Evolutionary conservation across 2,888 invertebrate genomes (phyloP).

Genomic region (Ethmia dodecea): DNA sequence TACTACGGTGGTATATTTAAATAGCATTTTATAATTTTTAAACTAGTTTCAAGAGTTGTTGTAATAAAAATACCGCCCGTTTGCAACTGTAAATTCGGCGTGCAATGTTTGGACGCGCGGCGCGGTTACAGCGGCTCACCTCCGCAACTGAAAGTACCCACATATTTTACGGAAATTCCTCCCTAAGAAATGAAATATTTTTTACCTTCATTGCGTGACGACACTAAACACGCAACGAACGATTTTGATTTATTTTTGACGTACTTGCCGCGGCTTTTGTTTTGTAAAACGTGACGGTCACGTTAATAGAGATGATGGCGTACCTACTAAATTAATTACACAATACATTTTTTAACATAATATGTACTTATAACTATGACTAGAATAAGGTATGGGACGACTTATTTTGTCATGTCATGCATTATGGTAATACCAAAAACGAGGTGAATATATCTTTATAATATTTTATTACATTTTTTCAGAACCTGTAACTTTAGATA

Average conservation of each 20-base stretch:
- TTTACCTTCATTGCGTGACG: constrained; percentile 56
- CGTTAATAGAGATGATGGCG: constrained; percentile 41
- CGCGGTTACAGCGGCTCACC: constrained; percentile 22
- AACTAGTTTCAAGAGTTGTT: too few species aligned
- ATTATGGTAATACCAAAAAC: too few species aligned
- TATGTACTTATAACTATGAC: too few species aligned
- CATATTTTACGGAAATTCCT: constrained; percentile 42
- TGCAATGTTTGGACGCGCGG: constrained; percentile 28
- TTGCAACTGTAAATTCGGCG: constrained; percentile 21
- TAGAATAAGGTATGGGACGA: too few species aligned
- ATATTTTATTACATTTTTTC: too few species aligned
- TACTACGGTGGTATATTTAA: too few species aligned
- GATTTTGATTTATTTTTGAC: constrained; percentile 47
- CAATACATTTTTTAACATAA: too few species aligned
- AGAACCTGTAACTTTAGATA: too few species aligned
- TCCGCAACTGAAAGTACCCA: constrained; percentile 30
- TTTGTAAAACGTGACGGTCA: constrained; percentile 28
- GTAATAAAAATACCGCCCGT: constrained; percentile 19
- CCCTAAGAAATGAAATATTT: constrained; percentile 28
- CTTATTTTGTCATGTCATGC: too few species aligned
- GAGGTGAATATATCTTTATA: too few species aligned
- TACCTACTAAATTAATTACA: too few species aligned
- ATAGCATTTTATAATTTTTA: too few species aligned
- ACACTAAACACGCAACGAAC: constrained; percentile 46
- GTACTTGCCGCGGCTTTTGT: constrained; percentile 34